Conservation (phyloP, 2,797 vertebrate genomes). For the Smutsia temminckii region DNA sequence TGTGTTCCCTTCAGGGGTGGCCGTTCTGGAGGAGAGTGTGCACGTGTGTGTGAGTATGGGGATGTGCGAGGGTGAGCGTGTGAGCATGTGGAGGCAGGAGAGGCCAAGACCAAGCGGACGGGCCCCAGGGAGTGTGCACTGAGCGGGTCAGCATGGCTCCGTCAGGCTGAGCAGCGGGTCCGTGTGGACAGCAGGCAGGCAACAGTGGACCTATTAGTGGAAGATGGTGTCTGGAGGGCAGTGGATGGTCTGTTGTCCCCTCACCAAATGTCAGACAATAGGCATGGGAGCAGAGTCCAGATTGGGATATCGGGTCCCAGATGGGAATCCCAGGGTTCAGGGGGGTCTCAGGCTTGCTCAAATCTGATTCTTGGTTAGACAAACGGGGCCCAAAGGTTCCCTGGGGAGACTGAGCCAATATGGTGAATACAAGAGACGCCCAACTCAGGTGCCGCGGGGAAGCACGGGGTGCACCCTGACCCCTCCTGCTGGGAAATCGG, state of each 20-base stretch:
- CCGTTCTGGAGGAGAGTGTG: background rate
- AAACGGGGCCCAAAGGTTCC: background rate
- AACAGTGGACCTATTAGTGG: background rate
- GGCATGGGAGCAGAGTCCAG: background rate
- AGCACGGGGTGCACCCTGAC: rapidly evolving
- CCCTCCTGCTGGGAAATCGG: background rate
- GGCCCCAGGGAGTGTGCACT: rapidly evolving
- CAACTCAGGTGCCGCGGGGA: rapidly evolving
- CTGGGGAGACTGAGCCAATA: background rate
- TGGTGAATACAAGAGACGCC: rapidly evolving
- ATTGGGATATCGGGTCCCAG: rapidly evolving
- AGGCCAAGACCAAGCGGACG: rapidly evolving
- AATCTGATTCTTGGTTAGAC: background rate
- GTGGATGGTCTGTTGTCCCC: background rate
- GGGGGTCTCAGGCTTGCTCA: background rate
- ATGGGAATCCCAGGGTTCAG: background rate
- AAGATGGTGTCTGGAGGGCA: rapidly evolving
- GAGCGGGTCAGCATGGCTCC: rapidly evolving
- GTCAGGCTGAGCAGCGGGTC: background rate
- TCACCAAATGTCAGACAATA: background rate
- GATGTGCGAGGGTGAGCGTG: rapidly evolving
- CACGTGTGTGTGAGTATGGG: background rate
- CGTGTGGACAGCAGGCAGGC: rapidly evolving
- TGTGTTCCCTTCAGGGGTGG: background rate
- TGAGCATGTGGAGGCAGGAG: background rate